Evolutionary conservation across 2,888 invertebrate species (phyloP).

Genomic region (Furcula furcula): DNA sequence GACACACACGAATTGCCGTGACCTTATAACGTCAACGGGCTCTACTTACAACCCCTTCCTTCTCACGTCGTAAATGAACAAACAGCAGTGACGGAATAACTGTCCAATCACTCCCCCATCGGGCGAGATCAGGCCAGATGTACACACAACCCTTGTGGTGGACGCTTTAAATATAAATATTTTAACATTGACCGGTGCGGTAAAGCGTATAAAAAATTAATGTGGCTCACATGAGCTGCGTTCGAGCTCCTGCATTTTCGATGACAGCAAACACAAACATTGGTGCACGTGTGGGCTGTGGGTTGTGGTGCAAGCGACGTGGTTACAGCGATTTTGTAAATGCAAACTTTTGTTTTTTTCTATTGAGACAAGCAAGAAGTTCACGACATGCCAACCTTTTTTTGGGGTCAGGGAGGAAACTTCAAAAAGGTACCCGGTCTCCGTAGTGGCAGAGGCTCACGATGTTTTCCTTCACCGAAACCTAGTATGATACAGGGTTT

Average conservation of each 20-base stretch:
- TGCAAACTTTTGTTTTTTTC: too few species aligned
- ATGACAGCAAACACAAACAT: constrained; percentile 59
- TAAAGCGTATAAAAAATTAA: constrained; percentile 47
- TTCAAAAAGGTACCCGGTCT: too few species aligned
- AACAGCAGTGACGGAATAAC: constrained; percentile 6
- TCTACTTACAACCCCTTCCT: not conserved
- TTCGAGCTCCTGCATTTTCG: constrained; percentile 46
- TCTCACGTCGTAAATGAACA: not conserved
- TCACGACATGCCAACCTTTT: too few species aligned
- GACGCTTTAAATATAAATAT: constrained; percentile 52
- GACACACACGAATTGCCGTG: too few species aligned
- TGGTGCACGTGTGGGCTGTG: constrained; percentile 33
- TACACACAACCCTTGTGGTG: constrained; percentile 23
- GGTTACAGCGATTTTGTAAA: constrained; percentile 1
- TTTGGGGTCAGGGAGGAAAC: too few species aligned
- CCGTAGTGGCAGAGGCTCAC: too few species aligned
- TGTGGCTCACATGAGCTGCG: constrained; percentile 31
- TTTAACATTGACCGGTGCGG: constrained; percentile 38
- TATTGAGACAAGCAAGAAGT: too few species aligned
- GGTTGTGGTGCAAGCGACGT: constrained; percentile 12
- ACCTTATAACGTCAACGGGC: too few species aligned
- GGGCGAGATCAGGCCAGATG: constrained; percentile 34
- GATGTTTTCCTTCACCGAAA: too few species aligned
- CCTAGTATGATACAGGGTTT: too few species aligned
- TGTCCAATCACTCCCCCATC: constrained; percentile 19